Evolutionary conservation across 1,140 invertebrate genomes (phyloP), one percentile per base, ranked within the genome.

Genomic region (Cyclargus thomasi): DNA sequence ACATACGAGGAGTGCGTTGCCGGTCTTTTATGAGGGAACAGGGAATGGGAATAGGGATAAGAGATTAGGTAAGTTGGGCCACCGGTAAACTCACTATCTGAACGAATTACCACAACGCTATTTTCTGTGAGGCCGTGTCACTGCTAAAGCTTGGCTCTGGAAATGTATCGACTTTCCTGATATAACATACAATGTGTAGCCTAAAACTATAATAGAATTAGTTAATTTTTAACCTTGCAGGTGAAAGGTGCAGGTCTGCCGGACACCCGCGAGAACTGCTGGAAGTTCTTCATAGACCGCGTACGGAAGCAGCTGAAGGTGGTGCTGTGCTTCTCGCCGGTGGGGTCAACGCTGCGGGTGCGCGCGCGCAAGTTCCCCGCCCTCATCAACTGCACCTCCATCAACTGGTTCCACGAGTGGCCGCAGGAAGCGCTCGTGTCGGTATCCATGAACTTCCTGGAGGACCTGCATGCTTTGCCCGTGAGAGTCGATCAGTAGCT

Each of bases 331-430:
- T 99, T 98, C 88, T 98, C 97, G 35, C 97, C 97, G 1, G 97
- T 98, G 36, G 97, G 97, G 20, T 96, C 95, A 21, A 98, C 97
- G 7, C 91, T 99, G 64, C 91, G 97, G 79, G 95, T 98, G 39
- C 93, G 98, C 76, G 96, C 97, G 47, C 92, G 98, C 73, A 98
- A 99, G 91, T 99, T 99, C 89, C 98, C 98, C 17, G 97, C 97
- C 62, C 93, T 99, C 53, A 97, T 97, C 71, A 99, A 98, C 88
- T 97, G 96, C 80, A 98, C 97, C 14, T 95, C 95, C 66, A 98
- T 99, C 70, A 98, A 99, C 88, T 99, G 98, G 98, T 99, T 99
- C 86, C 97, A 99, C 81, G 97, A 98, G 92, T 99, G 98, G 98
- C 98, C 98, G 17, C 96, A 98, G 91, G 97, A 99, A 90, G 97